Conservation (phyloP, 2,888 invertebrate genomes). For the Meta bourneti region DNA sequence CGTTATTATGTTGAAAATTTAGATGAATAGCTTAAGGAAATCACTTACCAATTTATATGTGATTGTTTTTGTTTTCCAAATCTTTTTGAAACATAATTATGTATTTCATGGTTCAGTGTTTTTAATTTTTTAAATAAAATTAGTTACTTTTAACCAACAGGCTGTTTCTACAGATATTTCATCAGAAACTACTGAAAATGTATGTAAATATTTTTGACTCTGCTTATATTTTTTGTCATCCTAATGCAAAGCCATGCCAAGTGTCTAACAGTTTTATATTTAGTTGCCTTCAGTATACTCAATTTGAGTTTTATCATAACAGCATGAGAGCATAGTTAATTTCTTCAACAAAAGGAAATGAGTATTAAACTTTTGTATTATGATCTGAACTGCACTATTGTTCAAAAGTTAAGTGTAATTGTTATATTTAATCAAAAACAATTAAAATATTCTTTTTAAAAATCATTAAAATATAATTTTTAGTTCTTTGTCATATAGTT, state of each 20-base stretch:
- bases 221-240: slow-evolving; percentile 22
- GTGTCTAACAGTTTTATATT: not conserved
- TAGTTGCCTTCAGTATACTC: not conserved
- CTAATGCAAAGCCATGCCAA: not conserved
- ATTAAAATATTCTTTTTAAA: too few relatives aligned
- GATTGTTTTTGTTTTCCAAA: too few relatives aligned
- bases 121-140: slow-evolving; percentile 45
- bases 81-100: too few relatives aligned
- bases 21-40: too few relatives aligned
- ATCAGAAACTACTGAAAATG: slow-evolving; percentile 67
- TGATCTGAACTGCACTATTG: too few relatives aligned
- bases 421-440: too few relatives aligned
- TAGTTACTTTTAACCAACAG: slow-evolving; percentile 69
- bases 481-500: too few relatives aligned
- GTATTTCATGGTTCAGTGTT: not conserved
- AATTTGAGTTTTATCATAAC: slow-evolving; percentile 2
- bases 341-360: not conserved
- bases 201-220: slow-evolving; percentile 69
- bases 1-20: too few relatives aligned
- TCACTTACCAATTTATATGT: too few relatives aligned
- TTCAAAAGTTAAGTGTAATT: too few relatives aligned
- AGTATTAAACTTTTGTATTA: too few relatives aligned
- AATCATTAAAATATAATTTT: too few relatives aligned
- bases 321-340: slow-evolving; percentile 32
- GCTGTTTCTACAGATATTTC: slow-evolving; percentile 52